Percentiles rank a stretch among this genome's conserved stretches.
Evolutionary conservation across 2,797 vertebrate species (phyloP).

Genomic region (Hypotaenidia philippensis): DNA sequence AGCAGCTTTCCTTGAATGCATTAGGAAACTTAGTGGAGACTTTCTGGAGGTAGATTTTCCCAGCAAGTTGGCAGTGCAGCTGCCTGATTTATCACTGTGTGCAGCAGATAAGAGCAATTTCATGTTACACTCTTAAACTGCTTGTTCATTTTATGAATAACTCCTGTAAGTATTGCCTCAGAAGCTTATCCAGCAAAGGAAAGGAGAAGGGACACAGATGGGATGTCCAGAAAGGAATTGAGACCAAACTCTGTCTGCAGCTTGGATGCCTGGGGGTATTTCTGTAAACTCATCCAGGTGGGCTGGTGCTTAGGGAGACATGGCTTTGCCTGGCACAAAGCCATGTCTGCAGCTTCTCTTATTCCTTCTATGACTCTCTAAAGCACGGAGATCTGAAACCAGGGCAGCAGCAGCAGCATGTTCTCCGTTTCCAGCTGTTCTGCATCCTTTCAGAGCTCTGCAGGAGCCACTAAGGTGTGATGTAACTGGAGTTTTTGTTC

Average conservation of each 20-base stretch:
- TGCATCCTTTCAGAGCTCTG: background rate
- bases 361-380: background rate
- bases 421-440: background rate
- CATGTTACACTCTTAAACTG: conserved; percentile 3
- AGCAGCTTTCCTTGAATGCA: background rate
- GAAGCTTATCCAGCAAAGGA: background rate
- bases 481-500: background rate
- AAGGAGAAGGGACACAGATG: background rate
- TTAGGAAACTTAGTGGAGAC: background rate
- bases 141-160: conserved; percentile 25
- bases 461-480: background rate
- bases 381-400: background rate
- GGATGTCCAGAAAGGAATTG: background rate
- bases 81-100: conserved; percentile 2
- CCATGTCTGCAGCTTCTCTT: background rate
- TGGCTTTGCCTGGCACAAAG: background rate
- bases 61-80: background rate
- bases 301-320: background rate
- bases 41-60: background rate
- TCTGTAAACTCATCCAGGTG: background rate
- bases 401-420: background rate
- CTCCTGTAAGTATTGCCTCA: conserved; percentile 9
- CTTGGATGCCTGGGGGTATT: background rate
- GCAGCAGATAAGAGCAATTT: conserved; percentile 44
- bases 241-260: background rate